A percentile compares a stretch with the other conserved stretches of the same genome.
These are phyloP conservation scores for Cheirogaleus medius DNA, from an alignment of 2,113 vertebrate genomes.

Conservation along the genomic window DNA sequence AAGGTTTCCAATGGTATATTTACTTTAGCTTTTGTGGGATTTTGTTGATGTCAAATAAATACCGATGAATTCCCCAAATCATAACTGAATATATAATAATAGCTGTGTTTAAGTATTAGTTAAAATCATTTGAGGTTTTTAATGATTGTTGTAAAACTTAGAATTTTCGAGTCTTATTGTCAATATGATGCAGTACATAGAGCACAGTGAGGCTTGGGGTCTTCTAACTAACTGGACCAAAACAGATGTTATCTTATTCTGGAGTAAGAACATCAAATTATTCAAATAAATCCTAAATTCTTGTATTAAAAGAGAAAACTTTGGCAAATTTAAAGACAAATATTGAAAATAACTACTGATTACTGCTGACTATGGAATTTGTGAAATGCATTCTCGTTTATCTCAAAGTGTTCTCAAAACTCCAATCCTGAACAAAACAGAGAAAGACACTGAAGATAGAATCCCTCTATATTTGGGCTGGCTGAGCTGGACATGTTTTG, in stretches of 20 bases:
- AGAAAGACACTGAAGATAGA: not conserved
- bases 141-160: not conserved
- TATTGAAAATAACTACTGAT: not conserved
- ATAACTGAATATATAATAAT: not conserved
- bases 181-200: too few relatives aligned
- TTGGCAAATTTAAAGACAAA: not conserved
- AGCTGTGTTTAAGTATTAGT: not conserved
- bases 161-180: not conserved
- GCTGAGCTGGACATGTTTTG: not conserved
- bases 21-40: conserved; percentile 26
- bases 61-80: not conserved
- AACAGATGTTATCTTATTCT: not conserved
- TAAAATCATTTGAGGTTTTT: not conserved
- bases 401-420: not conserved
- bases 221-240: not conserved
- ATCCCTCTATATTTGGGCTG: not conserved
- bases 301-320: not conserved
- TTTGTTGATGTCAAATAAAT: not conserved
- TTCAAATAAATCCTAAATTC: not conserved
- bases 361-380: not conserved
- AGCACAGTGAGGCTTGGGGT: not conserved
- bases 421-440: not conserved
- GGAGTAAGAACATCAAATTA: not conserved
- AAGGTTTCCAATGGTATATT: conserved; percentile 46
- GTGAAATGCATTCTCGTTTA: not conserved